phyloP scores from a whole-genome alignment of 2,888 invertebrate genomes.

The Adineta ricciae region DNA sequence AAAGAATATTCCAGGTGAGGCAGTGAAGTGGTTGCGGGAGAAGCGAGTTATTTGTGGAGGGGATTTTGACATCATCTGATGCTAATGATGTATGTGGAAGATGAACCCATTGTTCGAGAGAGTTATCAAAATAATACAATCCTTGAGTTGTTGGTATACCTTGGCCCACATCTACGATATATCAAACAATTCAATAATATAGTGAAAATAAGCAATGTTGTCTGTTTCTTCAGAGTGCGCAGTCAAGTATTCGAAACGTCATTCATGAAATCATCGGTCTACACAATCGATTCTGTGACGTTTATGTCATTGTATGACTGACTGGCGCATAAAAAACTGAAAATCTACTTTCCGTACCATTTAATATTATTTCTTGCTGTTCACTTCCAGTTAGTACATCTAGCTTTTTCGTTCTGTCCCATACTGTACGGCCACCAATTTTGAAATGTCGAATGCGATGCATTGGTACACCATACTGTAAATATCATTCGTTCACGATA shows the following conservation, averaged over 20 bases:
- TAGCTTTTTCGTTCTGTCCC: conserved; percentile 27
- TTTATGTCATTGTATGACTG: no score
- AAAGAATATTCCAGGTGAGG: not conserved
- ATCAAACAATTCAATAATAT: no score
- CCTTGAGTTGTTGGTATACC: not conserved
- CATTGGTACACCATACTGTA: conserved; percentile 22
- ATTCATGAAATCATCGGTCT: no score
- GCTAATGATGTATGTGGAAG: not conserved
- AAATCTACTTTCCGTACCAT: not conserved
- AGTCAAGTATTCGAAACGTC: no score
- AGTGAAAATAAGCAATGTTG: no score
- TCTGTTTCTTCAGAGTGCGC: no score
- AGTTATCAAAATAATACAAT: not conserved
- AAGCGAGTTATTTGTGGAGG: not conserved
- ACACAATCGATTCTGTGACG: no score
- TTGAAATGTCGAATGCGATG: conserved; percentile 32
- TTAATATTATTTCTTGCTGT: not conserved
- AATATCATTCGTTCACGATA: no score
- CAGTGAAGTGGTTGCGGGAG: not conserved
- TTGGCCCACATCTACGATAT: not conserved
- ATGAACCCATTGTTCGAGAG: not conserved
- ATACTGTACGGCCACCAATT: conserved; percentile 23
- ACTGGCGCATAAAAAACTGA: no score
- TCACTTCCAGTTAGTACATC: conserved; percentile 25
- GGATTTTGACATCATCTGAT: not conserved